Evolutionary conservation across 2,888 invertebrate species (phyloP), one percentile per base, ranked within the genome.

Genomic region (Lepidocyrtinus sp.): DNA sequence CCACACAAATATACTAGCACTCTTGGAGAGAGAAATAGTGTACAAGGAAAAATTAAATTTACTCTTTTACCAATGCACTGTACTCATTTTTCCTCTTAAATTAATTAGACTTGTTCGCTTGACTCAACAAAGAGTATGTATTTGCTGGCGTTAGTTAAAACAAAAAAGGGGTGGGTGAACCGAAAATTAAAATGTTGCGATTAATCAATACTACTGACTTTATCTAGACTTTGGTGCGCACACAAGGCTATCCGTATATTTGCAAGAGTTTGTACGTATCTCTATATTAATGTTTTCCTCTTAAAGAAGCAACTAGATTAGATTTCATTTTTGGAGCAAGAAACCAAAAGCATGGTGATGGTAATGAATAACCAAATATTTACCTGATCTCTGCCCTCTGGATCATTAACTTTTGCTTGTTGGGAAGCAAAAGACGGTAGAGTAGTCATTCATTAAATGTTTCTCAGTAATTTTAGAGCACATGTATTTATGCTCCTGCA

Each of bases 331-430:
- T n/a, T n/a, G n/a, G n/a, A n/a, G n/a, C n/a, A n/a, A n/a, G n/a
- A n/a, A n/a, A n/a, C n/a, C n/a, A n/a, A 72, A 22, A 45, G 68
- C 46, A 50, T 68, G 63, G 24, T 72, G 69, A 75, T 25, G 50
- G 63, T 63, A 75, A 75, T 75, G 63, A 75, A 63, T 75, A 69
- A 69, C 69, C 69, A 62, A 75, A 75, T 75, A 59, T 69, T 75
- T 75, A 69, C 75, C 69, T 75, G 75, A 75, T 50, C 75, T 63
- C 63, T 75, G 75, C 62, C 63, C 75, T 75, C 26, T 63, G 75
- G 68, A 69, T 69, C 68, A 75, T 75, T 75, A 75, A 75, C 67
- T 67, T 65, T 67, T 67, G 67, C 46, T 22, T 12, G 64, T 64
- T 67, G 17, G 45, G 27, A 21, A 26, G 24, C 19, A 63, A 3